Percentiles rank a stretch among this genome's conserved stretches.
Conservation (phyloP, 2,113 vertebrate genomes). For the Nannobrachium achirus region DNA sequence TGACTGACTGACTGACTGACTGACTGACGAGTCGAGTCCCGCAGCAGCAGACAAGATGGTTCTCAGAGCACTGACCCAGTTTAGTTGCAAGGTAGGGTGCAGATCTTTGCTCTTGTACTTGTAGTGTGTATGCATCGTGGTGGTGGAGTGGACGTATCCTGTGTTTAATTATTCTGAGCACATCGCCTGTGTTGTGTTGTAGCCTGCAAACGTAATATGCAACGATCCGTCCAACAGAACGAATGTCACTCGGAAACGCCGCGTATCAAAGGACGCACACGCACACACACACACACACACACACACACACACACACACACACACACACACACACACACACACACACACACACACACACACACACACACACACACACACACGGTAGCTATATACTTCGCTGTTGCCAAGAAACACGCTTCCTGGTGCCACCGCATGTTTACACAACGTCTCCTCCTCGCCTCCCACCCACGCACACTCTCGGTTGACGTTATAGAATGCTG, state of each 20-base stretch:
- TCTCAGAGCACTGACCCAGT: constrained; percentile 70
- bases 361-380: constrained; percentile 15
- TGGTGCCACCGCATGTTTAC: constrained; percentile 54
- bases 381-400: constrained; percentile 16
- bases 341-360: too few species aligned
- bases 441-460: constrained; percentile 38
- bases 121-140: too few species aligned
- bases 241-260: too few species aligned
- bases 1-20: too few species aligned
- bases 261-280: too few species aligned
- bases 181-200: neutral
- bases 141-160: too few species aligned
- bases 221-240: too few species aligned
- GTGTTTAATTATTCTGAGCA: neutral
- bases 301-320: too few species aligned
- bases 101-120: neutral
- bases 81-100: constrained; percentile 70
- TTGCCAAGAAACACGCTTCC: constrained; percentile 62
- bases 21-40: too few species aligned
- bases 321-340: too few species aligned
- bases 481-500: constrained; percentile 24
- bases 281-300: too few species aligned
- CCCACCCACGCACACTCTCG: neutral
- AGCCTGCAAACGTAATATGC: too few species aligned
- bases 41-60: constrained; percentile 72